A percentile compares a stretch with the other conserved stretches of the same genome.
Evolutionary conservation across 2,797 vertebrate species (phyloP).

Genomic region (Sciaenops ocellatus): DNA sequence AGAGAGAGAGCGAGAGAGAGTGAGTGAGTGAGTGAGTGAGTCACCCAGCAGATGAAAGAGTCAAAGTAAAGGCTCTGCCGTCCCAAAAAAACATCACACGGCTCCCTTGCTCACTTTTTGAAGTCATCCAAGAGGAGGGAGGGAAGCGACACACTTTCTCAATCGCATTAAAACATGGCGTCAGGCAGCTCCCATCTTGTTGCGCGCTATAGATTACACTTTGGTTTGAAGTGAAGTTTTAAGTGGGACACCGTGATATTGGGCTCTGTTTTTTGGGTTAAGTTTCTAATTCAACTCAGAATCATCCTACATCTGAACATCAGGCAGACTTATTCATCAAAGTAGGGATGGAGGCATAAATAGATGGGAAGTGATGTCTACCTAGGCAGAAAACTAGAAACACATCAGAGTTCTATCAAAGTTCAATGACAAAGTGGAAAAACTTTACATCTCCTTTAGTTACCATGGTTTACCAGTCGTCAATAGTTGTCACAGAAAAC

Average conservation of each 20-base stretch:
- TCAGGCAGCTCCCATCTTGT: slow-evolving; percentile 80
- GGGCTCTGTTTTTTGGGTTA: slow-evolving; percentile 55
- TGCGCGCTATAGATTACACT: slow-evolving; percentile 78
- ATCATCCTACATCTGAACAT: slow-evolving; percentile 58
- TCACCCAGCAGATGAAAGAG: slow-evolving; percentile 84
- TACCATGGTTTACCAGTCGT: no score
- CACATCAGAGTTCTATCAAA: slow-evolving; percentile 19
- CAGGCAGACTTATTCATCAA: slow-evolving; percentile 62
- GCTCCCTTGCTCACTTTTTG: slow-evolving; percentile 80
- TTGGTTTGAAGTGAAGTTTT: slow-evolving; percentile 80
- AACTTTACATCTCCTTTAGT: neutral
- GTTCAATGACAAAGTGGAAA: slow-evolving; percentile 19
- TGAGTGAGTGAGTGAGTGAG: slow-evolving; percentile 61
- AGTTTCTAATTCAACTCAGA: slow-evolving; percentile 57
- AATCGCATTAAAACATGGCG: slow-evolving; percentile 83
- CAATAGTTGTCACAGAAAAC: slow-evolving; percentile 1
- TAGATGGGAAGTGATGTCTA: slow-evolving; percentile 25
- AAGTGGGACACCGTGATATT: slow-evolving; percentile 77
- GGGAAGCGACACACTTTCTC: slow-evolving; percentile 81
- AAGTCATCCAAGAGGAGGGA: slow-evolving; percentile 82
- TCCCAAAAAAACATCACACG: slow-evolving; percentile 83
- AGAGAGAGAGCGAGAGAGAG: slow-evolving; percentile 43
- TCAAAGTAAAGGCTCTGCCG: slow-evolving; percentile 80
- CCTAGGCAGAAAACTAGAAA: slow-evolving; percentile 29
- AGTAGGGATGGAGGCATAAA: slow-evolving; percentile 50